Evolutionary conservation across 2,797 vertebrate genomes (phyloP), one percentile per base, ranked within the genome.

Genomic region (Alcedo quadribrachys): DNA sequence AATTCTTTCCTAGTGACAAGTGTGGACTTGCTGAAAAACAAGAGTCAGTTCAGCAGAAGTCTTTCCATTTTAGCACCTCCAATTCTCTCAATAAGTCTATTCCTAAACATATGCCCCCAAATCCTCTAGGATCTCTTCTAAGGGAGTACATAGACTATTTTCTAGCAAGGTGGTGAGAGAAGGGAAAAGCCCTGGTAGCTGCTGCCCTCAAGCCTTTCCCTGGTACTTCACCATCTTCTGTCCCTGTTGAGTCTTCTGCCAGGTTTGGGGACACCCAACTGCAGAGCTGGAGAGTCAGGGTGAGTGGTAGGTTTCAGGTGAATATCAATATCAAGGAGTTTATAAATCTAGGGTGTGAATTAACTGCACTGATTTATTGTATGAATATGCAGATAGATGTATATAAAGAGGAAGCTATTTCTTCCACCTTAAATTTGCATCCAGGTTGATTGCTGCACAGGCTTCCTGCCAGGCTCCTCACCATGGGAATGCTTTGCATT

Each of bases 401-500:
- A 1, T 22, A 42, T 62, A 14, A 21, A 28, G 30, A 62, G 66
- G 37, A 81, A 58, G 35, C 27, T 81, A 11, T 58, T 91, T 62
- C n/a, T 90, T 90, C 42, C 17, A 15, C 12, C 22, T 74, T 70
- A 67, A 66, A 25, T 37, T 87, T 68, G 1, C 30, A n/a, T n/a
- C 25, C 0, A 1, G 58, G 33, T 60, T 63, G 4, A 8, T 57
- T 37, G 61, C 21, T 80, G 54, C 0, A 0, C 30, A 33, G 14
- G 13, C 81, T 85, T 84, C 45, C 53, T 70, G 35, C 15, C 45
- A 77, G 27, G 3, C 61, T 78, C 81, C 57, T 81, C 12, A 32
- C 65, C 12, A 6, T n/a, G 62, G 35, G 67, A 86, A 67, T 0
- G 1, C 15, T 78, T 86, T 58, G 33, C 4, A 2, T 51, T 90